A percentile compares a stretch with the other conserved stretches of the same genome.
These are phyloP conservation scores for Alsophila aescularia DNA, from an alignment of 2,888 invertebrate genomes.

Conservation along the genomic window DNA sequence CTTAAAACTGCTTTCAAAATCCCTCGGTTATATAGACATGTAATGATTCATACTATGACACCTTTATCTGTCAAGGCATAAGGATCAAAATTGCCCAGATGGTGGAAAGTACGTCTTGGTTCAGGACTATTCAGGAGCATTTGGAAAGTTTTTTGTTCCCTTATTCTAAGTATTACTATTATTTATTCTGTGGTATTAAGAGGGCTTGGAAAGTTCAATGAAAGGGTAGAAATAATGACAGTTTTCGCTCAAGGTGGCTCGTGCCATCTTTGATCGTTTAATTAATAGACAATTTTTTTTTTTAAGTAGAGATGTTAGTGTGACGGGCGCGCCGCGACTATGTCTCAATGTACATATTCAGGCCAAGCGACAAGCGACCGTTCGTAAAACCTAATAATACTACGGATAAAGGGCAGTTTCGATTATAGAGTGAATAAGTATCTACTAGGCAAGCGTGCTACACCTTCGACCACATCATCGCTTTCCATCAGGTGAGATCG, in stretches of 20 bases:
- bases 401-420: no score
- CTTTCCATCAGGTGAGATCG: no score
- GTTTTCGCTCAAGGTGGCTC: constrained; percentile 19
- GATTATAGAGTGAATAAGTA: no score
- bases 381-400: no score
- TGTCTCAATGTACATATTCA: no score
- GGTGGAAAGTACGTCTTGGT: neutral
- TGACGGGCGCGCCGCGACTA: no score
- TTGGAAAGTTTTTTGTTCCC: constrained; percentile 21
- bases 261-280: constrained; percentile 15
- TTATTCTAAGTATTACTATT: no score
- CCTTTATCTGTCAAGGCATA: neutral
- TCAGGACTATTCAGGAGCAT: neutral
- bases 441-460: no score
- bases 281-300: neutral
- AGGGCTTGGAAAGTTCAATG: constrained; percentile 22
- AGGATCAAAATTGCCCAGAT: neutral
- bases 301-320: no score
- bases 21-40: neutral
- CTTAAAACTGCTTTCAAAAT: neutral
- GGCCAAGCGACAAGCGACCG: no score
- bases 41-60: neutral
- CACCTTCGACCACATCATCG: no score
- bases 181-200: no score
- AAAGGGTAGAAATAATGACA: constrained; percentile 14